phyloP scores from a whole-genome alignment of 1,140 invertebrate genomes.

The Chrysopa pallens region DNA sequence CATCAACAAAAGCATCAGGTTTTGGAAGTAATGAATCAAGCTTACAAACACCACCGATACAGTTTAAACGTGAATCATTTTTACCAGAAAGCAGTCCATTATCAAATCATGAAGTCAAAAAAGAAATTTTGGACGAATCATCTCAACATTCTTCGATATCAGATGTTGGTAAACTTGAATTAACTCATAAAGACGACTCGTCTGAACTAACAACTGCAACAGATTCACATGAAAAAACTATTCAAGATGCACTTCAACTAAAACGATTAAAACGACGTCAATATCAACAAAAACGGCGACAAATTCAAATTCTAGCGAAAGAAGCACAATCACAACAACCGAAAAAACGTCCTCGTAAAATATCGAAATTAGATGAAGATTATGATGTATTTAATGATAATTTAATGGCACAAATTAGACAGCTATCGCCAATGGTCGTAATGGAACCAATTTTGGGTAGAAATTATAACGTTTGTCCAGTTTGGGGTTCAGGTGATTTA shows the following conservation, averaged over 20 bases:
- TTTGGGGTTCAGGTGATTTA: conserved; percentile 65
- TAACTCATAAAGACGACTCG: conserved; percentile 34
- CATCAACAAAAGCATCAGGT: conserved; percentile 16
- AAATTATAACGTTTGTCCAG: conserved; percentile 61
- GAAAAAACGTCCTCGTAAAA: conserved; percentile 67
- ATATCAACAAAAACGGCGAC: conserved; percentile 64
- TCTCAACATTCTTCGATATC: conserved; percentile 38
- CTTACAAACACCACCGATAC: conserved; percentile 18
- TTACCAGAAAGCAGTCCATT: conserved; percentile 6
- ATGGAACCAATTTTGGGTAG: conserved; percentile 71
- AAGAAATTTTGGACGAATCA: conserved; percentile 36
- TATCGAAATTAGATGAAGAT: conserved; percentile 75
- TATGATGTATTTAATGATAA: conserved; percentile 80
- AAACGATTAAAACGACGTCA: conserved; percentile 65
- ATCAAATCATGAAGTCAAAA: conserved; percentile 30
- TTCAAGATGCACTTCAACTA: conserved; percentile 33
- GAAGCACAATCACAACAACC: conserved; percentile 26
- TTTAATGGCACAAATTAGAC: conserved; percentile 65
- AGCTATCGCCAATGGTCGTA: conserved; percentile 67
- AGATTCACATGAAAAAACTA: conserved; percentile 20
- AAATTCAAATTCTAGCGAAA: conserved; percentile 30
- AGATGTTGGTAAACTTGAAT: conserved; percentile 33
- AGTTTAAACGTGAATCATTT: conserved; percentile 15
- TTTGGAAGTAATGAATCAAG: conserved; percentile 18
- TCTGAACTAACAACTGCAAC: conserved; percentile 16